Conservation (phyloP, 2,797 vertebrate species). For the Phalloptychus januarius region DNA sequence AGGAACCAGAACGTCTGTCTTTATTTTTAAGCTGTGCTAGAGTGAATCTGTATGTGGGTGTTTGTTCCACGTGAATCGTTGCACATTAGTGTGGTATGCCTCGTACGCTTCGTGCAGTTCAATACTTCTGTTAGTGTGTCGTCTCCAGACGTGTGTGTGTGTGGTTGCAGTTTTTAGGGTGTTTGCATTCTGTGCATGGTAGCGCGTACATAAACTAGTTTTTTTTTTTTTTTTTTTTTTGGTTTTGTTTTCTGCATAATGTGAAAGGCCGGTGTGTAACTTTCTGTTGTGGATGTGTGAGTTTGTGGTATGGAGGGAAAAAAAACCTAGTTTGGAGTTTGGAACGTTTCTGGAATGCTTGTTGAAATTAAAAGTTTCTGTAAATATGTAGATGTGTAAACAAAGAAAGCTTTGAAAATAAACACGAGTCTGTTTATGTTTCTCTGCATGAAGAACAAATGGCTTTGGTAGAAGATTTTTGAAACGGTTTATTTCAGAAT, state of each 20-base stretch:
- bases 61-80: conserved; percentile 75
- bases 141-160: conserved; percentile 54
- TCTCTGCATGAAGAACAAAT: background rate
- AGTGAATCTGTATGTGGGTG: conserved; percentile 70
- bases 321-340: conserved; percentile 42
- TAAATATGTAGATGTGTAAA: conserved; percentile 88
- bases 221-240: conserved; percentile 41
- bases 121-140: conserved; percentile 61
- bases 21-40: conserved; percentile 48
- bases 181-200: conserved; percentile 77
- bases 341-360: conserved; percentile 60
- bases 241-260: conserved; percentile 45
- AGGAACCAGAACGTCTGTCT: conserved; percentile 43
- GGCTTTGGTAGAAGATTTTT: background rate
- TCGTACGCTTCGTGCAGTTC: conserved; percentile 72
- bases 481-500: background rate
- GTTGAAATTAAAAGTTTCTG: conserved; percentile 65
- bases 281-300: conserved; percentile 62
- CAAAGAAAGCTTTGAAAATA: conserved; percentile 77
- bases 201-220: conserved; percentile 51
- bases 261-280: conserved; percentile 60
- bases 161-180: conserved; percentile 66
- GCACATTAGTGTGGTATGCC: conserved; percentile 72
- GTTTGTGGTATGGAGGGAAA: conserved; percentile 51
- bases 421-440: background rate